A percentile compares a stretch with the other conserved stretches of the same genome.
Conservation (phyloP, 2,797 vertebrate species). For the Ctenochaetus hawaiiensis region DNA sequence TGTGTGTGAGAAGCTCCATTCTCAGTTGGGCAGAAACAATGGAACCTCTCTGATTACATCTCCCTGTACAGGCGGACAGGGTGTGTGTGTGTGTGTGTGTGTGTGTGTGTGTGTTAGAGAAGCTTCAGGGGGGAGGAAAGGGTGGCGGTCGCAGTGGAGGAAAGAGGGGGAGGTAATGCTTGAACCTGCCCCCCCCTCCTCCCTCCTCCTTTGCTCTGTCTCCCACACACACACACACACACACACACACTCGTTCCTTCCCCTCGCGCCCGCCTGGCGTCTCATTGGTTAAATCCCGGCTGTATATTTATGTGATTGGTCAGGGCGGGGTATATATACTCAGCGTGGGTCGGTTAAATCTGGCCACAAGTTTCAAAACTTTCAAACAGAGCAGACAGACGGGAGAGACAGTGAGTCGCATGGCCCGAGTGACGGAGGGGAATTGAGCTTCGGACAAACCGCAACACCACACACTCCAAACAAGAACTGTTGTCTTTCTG, state of each 20-base stretch:
- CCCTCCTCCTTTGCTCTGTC: neutral
- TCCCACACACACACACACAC: conserved; percentile 12
- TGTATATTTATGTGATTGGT: conserved; percentile 86
- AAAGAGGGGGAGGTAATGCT: conserved; percentile 59
- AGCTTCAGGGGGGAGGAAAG: conserved; percentile 63
- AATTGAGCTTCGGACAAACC: conserved; percentile 68
- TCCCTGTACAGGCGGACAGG: conserved; percentile 62
- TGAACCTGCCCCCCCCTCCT: conserved; percentile 21
- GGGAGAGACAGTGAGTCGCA: conserved; percentile 60
- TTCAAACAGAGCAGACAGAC: conserved; percentile 70
- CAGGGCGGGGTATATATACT: conserved; percentile 88
- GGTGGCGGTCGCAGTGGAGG: conserved; percentile 61
- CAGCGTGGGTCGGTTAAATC: conserved; percentile 82
- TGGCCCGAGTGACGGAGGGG: conserved; percentile 61
- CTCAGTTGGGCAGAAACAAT: conserved; percentile 80
- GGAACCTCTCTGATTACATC: conserved; percentile 81
- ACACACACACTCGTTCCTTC: conserved; percentile 53
- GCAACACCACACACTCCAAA: conserved; percentile 67
- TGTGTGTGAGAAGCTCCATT: conserved; percentile 64
- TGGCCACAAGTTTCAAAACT: conserved; percentile 87
- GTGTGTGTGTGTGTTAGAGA: conserved; percentile 50
- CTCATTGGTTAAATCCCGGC: conserved; percentile 77
- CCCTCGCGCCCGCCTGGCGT: conserved; percentile 64
- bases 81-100: conserved; percentile 62
- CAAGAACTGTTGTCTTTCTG: conserved; percentile 58